Conservation (phyloP, 2,797 vertebrate genomes). For the Parotocinclus haroldoi region DNA sequence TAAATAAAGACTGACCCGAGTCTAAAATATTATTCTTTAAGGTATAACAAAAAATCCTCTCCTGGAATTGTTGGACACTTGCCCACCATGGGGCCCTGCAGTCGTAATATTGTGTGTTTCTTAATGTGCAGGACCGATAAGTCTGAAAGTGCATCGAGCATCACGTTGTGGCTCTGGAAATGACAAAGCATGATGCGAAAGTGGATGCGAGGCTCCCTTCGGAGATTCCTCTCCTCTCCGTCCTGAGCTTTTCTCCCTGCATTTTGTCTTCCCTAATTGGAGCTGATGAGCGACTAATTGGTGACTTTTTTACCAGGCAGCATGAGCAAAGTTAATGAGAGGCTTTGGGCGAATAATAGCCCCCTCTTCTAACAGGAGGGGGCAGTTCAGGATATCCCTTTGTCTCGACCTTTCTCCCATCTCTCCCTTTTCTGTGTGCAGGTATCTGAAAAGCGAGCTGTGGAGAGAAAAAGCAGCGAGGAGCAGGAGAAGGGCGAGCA, state of each 20-base stretch:
- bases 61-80: too few species aligned
- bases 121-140: too few species aligned
- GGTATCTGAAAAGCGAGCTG: slow-evolving; percentile 75
- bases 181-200: too few species aligned
- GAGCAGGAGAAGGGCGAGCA: slow-evolving; percentile 66
- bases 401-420: slow-evolving; percentile 63
- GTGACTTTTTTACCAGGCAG: slow-evolving; percentile 87
- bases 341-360: slow-evolving; percentile 77
- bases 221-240: not conserved
- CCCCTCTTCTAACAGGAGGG: slow-evolving; percentile 58
- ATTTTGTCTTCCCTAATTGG: slow-evolving; percentile 99
- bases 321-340: slow-evolving; percentile 98
- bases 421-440: slow-evolving; percentile 70
- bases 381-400: slow-evolving; percentile 78
- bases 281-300: slow-evolving; percentile 99
- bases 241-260: slow-evolving; percentile 91
- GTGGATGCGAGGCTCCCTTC: too few species aligned
- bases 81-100: too few species aligned
- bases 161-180: too few species aligned
- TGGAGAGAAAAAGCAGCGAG: slow-evolving; percentile 51
- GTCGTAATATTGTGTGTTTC: too few species aligned
- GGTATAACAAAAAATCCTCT: too few species aligned
- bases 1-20: too few species aligned
- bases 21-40: too few species aligned
- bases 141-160: too few species aligned